Evolutionary conservation across 2,113 vertebrate species (phyloP), one percentile per base, ranked within the genome.

Genomic region (Cephalopterus ornatus): DNA sequence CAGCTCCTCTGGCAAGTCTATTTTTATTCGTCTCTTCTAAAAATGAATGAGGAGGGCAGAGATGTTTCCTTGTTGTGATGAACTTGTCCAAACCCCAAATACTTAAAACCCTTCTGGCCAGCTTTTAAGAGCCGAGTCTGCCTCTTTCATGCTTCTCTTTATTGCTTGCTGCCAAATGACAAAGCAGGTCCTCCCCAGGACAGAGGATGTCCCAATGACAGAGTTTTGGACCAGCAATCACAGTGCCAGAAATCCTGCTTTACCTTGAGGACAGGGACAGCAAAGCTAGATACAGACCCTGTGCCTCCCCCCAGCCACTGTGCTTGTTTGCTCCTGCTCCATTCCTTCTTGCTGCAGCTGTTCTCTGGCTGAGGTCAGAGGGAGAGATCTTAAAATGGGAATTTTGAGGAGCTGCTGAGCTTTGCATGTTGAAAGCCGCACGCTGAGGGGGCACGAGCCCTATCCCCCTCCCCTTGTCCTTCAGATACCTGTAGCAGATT

Each of bases 21-120:
- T 66, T 93, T 92, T 85, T 72, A 65, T 67, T 72, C 83, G n/a
- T 86, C 58, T 53, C 58, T 83, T 67, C 61, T 77, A 37, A 71
- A 85, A 85, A 47, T 44, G 14, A 85, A 17, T 24, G 10, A 8
- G 49, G 49, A 91, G 68, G 42, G 32, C 47, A 82, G 53, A 92
- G 66, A 74, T 85, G 30, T 92, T 94, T 88, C 52, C 63, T 86
- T 63, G 35, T 71, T 80, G 61, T 71, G 81, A 85, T 65, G 71
- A 85, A n/a, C 37, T 71, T 85, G 53, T 52, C 71, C 89, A 88
- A 79, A 82, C 33, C 33, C 12, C 35, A 76, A 47, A 44, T 50
- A 59, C 49, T 63, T 75, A 49, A 85, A 82, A 24, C 11, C 28
- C 26, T 67, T 14, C 50, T 78, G 35, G 77, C 26, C 42, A 73